These are phyloP conservation scores for Ceyx cyanopectus DNA, from an alignment of 2,113 vertebrate genomes.

Conservation along the genomic window DNA sequence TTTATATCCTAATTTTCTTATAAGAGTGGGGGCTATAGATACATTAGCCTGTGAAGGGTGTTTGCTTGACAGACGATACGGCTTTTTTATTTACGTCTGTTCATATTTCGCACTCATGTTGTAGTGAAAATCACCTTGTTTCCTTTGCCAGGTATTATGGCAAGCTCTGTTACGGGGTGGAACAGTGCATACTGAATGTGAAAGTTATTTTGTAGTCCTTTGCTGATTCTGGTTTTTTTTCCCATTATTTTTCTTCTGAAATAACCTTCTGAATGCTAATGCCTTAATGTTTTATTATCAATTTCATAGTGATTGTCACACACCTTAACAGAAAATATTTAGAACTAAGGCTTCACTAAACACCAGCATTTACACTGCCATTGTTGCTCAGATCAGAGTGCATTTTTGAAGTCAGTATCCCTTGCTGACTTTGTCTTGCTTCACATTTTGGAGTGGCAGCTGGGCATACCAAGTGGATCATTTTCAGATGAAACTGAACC, in stretches of 20 bases:
- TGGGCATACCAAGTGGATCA: not conserved
- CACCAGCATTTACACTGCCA: not conserved
- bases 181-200: rapidly evolving
- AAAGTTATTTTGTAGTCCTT: not conserved
- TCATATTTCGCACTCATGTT: not conserved
- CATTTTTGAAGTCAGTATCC: not conserved
- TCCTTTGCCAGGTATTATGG: not conserved
- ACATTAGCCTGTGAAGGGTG: not conserved
- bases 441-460: not conserved
- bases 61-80: not conserved
- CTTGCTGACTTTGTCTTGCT: not conserved
- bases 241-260: not conserved
- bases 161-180: not conserved
- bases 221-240: not conserved
- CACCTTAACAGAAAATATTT: not conserved
- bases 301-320: not conserved
- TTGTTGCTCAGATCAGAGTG: not conserved
- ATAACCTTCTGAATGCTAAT: not conserved
- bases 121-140: not conserved
- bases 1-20: not conserved
- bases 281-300: not conserved
- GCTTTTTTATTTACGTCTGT: not conserved
- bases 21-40: not conserved
- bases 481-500: not conserved
- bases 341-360: not conserved